phyloP scores from a whole-genome alignment of 2,888 invertebrate species.

The Volucella zonaria region DNA sequence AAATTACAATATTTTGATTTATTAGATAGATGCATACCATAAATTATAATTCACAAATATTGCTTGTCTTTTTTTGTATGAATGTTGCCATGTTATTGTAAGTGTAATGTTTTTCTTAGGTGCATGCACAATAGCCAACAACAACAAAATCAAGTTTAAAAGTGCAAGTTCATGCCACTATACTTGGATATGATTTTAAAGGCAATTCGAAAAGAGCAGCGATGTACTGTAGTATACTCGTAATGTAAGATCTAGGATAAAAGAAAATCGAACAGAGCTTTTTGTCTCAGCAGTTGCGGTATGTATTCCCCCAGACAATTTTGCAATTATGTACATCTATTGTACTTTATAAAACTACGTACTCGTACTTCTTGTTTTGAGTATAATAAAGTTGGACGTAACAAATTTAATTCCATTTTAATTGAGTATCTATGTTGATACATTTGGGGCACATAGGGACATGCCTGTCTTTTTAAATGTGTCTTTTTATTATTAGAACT shows the following conservation, averaged over 20 bases:
- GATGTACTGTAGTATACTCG: constrained; percentile 1
- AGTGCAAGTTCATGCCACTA: too few relatives aligned
- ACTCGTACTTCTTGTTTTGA: constrained; percentile 20
- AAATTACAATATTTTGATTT: too few relatives aligned
- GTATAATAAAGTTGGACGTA: constrained; percentile 24
- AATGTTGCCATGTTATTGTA: too few relatives aligned
- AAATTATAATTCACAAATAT: too few relatives aligned
- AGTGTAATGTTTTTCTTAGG: too few relatives aligned
- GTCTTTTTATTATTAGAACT: neutral
- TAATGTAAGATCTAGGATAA: constrained; percentile 23
- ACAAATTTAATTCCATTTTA: constrained; percentile 80
- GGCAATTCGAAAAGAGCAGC: constrained; percentile 21
- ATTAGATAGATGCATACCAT: too few relatives aligned
- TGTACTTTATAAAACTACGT: constrained; percentile 42
- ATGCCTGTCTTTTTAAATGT: neutral
- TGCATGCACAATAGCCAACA: too few relatives aligned
- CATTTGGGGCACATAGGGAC: constrained; percentile 7
- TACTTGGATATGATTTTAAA: neutral
- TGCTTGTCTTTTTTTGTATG: too few relatives aligned
- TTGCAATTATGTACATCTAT: constrained; percentile 28
- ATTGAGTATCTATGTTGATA: constrained; percentile 77
- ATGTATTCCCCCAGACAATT: constrained; percentile 53
- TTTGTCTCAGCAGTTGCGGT: constrained; percentile 44
- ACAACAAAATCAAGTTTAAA: too few relatives aligned
- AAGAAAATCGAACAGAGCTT: constrained; percentile 37